These are phyloP conservation scores for Hippocampus zosterae DNA, from an alignment of 2,113 vertebrate genomes.

Conservation along the genomic window DNA sequence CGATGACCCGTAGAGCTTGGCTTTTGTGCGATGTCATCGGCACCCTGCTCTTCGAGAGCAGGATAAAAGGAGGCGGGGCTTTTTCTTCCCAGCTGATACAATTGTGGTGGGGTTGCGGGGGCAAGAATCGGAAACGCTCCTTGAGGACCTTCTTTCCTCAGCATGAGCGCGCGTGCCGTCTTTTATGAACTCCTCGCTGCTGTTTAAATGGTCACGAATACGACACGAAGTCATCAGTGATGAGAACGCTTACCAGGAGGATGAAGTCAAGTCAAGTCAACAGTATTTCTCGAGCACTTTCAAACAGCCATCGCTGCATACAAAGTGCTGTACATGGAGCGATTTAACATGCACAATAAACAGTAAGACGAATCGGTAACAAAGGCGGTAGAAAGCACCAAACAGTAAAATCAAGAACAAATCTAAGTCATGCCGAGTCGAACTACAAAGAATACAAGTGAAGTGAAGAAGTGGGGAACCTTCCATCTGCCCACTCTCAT, in stretches of 20 bases:
- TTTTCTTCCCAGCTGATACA: constrained; percentile 72
- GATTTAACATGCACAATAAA: too few relatives aligned
- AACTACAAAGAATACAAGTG: too few relatives aligned
- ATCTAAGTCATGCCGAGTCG: too few relatives aligned
- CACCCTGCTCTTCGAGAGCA: constrained; percentile 40
- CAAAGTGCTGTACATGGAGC: too few relatives aligned
- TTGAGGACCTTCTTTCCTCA: constrained; percentile 22
- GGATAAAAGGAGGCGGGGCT: constrained; percentile 54
- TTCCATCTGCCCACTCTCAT: constrained; percentile 11
- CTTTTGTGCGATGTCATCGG: constrained; percentile 42
- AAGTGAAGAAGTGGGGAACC: constrained; percentile 26
- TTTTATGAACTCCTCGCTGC: constrained; percentile 28
- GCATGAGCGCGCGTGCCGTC: not conserved
- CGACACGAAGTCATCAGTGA: not conserved
- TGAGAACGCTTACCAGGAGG: constrained; percentile 30
- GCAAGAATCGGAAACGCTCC: constrained; percentile 29
- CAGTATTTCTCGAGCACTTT: too few relatives aligned
- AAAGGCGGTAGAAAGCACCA: too few relatives aligned
- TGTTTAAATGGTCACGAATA: not conserved
- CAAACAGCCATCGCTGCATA: too few relatives aligned
- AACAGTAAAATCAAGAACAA: too few relatives aligned
- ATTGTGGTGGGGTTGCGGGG: constrained; percentile 39
- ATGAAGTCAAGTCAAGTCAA: too few relatives aligned
- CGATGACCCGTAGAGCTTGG: constrained; percentile 21
- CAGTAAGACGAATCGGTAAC: too few relatives aligned